Evolutionary conservation across 2,888 invertebrate genomes (phyloP).

Genomic region (Autographa gamma): DNA sequence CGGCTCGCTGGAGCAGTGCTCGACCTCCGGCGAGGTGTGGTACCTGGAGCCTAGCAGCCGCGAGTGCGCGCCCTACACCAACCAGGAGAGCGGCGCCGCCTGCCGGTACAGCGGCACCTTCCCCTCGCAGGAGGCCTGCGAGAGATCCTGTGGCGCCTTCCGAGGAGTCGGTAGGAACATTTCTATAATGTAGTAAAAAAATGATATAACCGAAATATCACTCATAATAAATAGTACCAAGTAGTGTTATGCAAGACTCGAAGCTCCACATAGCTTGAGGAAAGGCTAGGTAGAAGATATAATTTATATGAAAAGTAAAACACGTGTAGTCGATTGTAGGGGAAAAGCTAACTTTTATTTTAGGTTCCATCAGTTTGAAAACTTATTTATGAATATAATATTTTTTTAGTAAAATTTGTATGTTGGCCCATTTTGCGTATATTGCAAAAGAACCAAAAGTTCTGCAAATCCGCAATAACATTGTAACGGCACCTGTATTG

Average conservation of each 20-base stretch:
- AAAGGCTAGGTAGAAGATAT: too few species aligned
- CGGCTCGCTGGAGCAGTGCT: constrained; percentile 66
- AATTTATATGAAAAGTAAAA: too few species aligned
- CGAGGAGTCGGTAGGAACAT: constrained; percentile 80
- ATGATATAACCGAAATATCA: too few species aligned
- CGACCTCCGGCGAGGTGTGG: constrained; percentile 71
- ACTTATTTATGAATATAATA: too few species aligned
- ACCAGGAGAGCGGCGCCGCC: constrained; percentile 84
- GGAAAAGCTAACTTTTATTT: too few species aligned
- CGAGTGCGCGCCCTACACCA: constrained; percentile 67
- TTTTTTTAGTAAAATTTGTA: too few species aligned
- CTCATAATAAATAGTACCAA: too few species aligned
- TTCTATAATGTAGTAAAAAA: too few species aligned
- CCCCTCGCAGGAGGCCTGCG: constrained; percentile 92
- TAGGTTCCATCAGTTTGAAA: too few species aligned
- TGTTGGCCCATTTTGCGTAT: background rate
- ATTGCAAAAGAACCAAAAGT: background rate
- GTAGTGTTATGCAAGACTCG: too few species aligned
- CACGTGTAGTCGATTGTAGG: too few species aligned
- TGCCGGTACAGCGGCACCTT: constrained; percentile 93
- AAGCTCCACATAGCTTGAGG: too few species aligned
- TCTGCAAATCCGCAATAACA: background rate
- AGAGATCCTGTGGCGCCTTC: constrained; percentile 92
- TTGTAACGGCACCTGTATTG: background rate
- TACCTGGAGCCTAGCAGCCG: constrained; percentile 81